Conservation (phyloP, 2,113 vertebrate genomes). For the Circaetus gallicus region DNA sequence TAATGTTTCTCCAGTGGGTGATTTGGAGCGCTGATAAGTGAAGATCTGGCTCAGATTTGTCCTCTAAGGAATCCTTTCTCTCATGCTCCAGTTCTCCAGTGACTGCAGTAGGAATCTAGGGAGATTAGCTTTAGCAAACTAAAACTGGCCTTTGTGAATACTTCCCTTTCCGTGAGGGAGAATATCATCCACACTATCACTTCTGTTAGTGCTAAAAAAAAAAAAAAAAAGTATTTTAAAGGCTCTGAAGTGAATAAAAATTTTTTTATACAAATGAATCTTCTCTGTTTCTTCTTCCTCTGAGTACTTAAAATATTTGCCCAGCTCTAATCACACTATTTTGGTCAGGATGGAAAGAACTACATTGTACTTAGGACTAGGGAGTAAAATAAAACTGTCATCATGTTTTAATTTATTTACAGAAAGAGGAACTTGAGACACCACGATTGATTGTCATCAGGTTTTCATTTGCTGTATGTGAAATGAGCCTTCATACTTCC, state of each 20-base stretch:
- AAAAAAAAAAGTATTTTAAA: neutral
- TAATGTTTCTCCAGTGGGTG: neutral
- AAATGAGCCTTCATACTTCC: slow-evolving; percentile 62
- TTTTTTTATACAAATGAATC: neutral
- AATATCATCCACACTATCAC: neutral
- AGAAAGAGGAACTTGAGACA: slow-evolving; percentile 21
- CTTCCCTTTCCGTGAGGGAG: neutral
- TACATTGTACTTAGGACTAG: neutral
- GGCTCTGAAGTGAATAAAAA: neutral
- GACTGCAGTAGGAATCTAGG: neutral
- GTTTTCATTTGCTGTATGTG: neutral
- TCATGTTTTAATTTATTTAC: slow-evolving; percentile 14
- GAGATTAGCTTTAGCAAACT: neutral
- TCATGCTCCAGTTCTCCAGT: neutral
- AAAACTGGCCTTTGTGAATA: neutral
- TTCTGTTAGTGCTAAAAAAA: neutral
- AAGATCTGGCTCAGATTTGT: neutral
- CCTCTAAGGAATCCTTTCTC: neutral
- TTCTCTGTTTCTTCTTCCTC: neutral
- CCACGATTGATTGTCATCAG: neutral
- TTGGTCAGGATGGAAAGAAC: neutral
- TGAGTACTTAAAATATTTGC: neutral
- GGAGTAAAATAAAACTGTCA: slow-evolving; percentile 23
- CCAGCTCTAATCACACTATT: neutral
- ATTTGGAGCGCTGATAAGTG: neutral